Percentiles rank a stretch among this genome's conserved stretches.
Conservation (phyloP, 2,888 invertebrate genomes). For the Eudasyphora cyanicolor region DNA sequence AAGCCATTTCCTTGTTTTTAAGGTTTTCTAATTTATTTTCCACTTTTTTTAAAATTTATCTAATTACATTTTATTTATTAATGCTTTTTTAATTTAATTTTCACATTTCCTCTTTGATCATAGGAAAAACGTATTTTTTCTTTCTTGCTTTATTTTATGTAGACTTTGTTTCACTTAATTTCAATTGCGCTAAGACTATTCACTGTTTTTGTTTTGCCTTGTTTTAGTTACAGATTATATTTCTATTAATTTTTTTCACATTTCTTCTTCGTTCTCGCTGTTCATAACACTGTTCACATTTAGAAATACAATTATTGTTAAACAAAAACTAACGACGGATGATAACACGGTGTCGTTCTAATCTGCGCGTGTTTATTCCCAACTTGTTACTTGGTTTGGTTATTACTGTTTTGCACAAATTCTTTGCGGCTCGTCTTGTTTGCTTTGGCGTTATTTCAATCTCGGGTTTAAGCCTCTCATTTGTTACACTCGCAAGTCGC, state of each 20-base stretch:
- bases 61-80: background rate
- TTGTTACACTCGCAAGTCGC: background rate
- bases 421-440: background rate
- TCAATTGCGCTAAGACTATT: background rate
- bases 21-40: background rate
- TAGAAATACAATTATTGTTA: constrained; percentile 29
- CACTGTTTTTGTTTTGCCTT: background rate
- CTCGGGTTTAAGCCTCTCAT: background rate
- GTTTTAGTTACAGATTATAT: background rate
- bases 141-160: background rate
- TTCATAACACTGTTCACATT: constrained; percentile 20
- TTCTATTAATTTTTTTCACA: background rate
- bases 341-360: no score
- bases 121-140: background rate
- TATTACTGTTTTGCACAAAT: background rate
- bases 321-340: constrained; percentile 30
- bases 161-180: background rate
- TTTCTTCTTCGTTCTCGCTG: background rate
- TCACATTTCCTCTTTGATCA: background rate
- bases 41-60: background rate
- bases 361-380: constrained; percentile 22
- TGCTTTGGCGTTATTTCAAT: background rate
- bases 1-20: no score
- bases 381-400: constrained; percentile 23
- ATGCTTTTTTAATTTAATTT: background rate